A percentile compares a stretch with the other conserved stretches of the same genome.
Conservation (phyloP, 37 sponge, comb jelly and placozoan species). For the Beroe forskalii region DNA sequence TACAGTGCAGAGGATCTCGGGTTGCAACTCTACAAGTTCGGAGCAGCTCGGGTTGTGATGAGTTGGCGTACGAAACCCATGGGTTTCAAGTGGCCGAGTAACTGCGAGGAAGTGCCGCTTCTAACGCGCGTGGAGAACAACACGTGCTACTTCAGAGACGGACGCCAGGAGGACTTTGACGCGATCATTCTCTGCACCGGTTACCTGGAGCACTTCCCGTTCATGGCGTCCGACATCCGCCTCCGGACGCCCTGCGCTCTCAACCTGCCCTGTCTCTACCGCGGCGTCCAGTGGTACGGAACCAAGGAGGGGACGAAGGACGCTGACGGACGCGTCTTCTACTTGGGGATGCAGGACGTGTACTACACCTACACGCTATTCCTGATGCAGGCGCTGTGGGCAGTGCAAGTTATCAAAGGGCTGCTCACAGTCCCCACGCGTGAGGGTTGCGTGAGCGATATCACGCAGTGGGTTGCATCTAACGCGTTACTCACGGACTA, state of each 20-base stretch:
- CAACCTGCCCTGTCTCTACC: constrained; percentile 48
- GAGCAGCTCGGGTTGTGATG: constrained; percentile 35
- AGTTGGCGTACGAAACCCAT: constrained; percentile 63
- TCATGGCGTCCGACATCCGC: constrained; percentile 58
- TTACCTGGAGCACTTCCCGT: constrained; percentile 69
- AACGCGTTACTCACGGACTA: constrained; percentile 1
- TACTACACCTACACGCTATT: constrained; percentile 69
- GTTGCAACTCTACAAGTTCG: constrained; percentile 68
- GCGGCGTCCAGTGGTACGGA: constrained; percentile 59
- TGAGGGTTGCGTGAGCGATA: constrained; percentile 29
- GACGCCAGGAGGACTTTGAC: constrained; percentile 50
- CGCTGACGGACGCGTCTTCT: constrained; percentile 29
- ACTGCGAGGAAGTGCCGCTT: constrained; percentile 12
- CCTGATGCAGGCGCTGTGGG: constrained; percentile 67
- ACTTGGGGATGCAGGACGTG: constrained; percentile 71
- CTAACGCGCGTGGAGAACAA: constrained; percentile 33
- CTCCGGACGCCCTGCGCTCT: constrained; percentile 56
- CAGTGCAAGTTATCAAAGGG: constrained; percentile 65
- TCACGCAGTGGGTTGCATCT: background rate
- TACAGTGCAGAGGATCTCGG: constrained; percentile 70
- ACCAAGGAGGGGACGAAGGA: background rate
- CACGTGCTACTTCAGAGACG: constrained; percentile 65
- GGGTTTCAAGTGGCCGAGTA: constrained; percentile 69
- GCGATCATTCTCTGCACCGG: constrained; percentile 70
- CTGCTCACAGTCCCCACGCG: constrained; percentile 11